Evolutionary conservation across 2,797 vertebrate species (phyloP).

Genomic region (Cyclopterus lumpus): DNA sequence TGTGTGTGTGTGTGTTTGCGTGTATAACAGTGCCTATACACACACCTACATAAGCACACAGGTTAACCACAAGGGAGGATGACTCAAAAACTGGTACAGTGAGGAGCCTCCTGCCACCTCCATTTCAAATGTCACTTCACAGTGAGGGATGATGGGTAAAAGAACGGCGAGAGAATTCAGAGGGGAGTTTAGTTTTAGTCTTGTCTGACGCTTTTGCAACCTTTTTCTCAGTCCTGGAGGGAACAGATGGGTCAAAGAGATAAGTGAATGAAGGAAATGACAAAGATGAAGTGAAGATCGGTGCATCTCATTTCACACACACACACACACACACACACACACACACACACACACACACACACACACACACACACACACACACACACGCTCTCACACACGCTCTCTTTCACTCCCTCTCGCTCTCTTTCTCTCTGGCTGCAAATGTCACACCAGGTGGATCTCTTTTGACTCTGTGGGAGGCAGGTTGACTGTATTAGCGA

Average conservation of each 20-base stretch:
- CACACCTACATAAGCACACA: not conserved
- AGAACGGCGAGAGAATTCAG: conserved; percentile 15
- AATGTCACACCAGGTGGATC: conserved; percentile 58
- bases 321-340: no score
- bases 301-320: conserved; percentile 31
- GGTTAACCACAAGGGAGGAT: conserved; percentile 35
- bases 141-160: conserved; percentile 48
- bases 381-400: no score
- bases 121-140: conserved; percentile 71
- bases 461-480: conserved; percentile 61
- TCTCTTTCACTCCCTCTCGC: not conserved
- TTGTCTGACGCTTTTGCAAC: not conserved
- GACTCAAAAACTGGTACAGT: conserved; percentile 41
- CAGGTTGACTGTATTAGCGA: conserved; percentile 43
- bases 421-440: conserved; percentile 26
- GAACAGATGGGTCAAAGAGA: conserved; percentile 31
- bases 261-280: conserved; percentile 20
- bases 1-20: not conserved
- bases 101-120: conserved; percentile 41
- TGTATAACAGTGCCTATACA: not conserved
- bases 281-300: conserved; percentile 19
- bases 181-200: conserved; percentile 7
- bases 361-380: no score
- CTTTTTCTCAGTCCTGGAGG: conserved; percentile 7
- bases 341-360: no score